Evolutionary conservation across 2,797 vertebrate species (phyloP), one percentile per base, ranked within the genome.

Genomic region (Picus viridis): DNA sequence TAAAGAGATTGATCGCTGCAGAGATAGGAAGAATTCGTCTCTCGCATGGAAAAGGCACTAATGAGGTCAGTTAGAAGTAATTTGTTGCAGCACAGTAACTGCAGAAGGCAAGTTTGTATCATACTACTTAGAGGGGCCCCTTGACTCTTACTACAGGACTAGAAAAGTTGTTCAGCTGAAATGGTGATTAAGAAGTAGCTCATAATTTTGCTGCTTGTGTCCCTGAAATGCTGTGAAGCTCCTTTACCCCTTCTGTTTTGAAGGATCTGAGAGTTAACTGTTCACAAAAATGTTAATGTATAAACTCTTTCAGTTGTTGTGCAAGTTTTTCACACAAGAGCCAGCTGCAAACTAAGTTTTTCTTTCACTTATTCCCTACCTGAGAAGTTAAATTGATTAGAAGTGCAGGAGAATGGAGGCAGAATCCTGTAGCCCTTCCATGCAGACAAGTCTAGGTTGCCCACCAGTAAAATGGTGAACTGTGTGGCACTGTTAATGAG

Each of bases 91-190:
- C 32, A 34, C 43, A 1, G 24, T 14, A 14, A 76, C 68, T 91
- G 88, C 74, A 92, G 85, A 87, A 78, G 75, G 72, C 86, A 87
- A 77, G 73, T 87, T 58, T 88, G 89, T 69, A 16, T 64, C 26
- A 1, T 3, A 2, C 5, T 76, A 32, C n/a, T 72, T 32, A 23
- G 45, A 26, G 39, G 43, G 39, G 11, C 11, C 9, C 54, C 17
- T 54, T 59, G 23, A 7, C 22, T 74, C 15, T 61, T 5, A 0
- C 1, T 29, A 22, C 34, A 39, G 29, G 12, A 2, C 12, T 27
- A 65, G 73, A 13, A 71, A 10, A 10, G 10, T 32, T 26, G 2
- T 51, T 12, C 27, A n/a, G 6, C 34, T 64, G 5, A 14, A 59
- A 30, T 0, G 4, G 7, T 24, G 8, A 8, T n/a, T 89, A 30